Evolutionary conservation across 2,113 vertebrate species (phyloP), one percentile per base, ranked within the genome.

Genomic region (Ictidomys tridecemlineatus): DNA sequence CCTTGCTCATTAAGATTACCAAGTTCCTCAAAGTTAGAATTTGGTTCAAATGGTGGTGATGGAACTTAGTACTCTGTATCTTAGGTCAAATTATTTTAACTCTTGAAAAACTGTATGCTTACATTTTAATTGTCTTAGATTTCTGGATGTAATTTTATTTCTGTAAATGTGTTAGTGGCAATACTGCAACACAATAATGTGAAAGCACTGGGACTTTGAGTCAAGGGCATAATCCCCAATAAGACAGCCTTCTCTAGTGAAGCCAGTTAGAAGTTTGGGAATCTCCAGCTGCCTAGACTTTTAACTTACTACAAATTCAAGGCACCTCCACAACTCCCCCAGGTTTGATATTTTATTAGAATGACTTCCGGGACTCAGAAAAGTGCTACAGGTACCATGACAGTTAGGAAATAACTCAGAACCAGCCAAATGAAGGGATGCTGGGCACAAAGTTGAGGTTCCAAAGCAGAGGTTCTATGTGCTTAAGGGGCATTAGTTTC

Each of bases 41-140:
- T 24, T 53, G 82, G 20, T 13, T 39, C 30, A 79, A 73, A 88
- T 13, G 6, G 72, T 63, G 34, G 18, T 30, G 17, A 37, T 53
- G 5, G 8, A 69, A 83, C 22, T 87, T 67, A 77, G 82, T n/a
- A 87, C 13, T 58, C 17, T 53, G 7, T 70, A 69, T 85, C 69
- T 91, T 78, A 83, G 37, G 63, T 74, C 45, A 84, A 78, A 61
- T 45, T 39, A 89, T 26, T 82, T 88, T 83, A 86, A 93, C 87
- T 77, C 39, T 82, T n/a, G 28, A 95, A 89, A 82, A 73, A 42
- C 22, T 17, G 4, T 2, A 76, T 34, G 53, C 20, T 48, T 30
- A 34, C 56, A 24, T 65, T 48, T 80, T 61, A 91, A 37, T 69
- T 18, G 37, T 58, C n/a, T 30, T 79, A 78, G 39, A 79, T 39